Evolutionary conservation across 23 tunicate species (phyloP).

Genomic region (Styela clava): DNA sequence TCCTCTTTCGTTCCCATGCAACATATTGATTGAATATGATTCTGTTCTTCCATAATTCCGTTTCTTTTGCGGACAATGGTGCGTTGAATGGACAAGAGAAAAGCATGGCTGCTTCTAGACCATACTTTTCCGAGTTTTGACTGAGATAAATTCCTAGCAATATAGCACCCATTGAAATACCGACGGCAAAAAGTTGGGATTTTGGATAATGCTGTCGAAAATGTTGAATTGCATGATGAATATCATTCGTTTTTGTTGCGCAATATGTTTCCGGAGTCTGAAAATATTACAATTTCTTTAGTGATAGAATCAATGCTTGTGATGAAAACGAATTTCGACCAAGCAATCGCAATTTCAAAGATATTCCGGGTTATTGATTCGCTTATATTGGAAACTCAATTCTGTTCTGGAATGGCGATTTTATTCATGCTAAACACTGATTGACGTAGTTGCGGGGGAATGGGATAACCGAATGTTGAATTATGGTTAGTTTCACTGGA

Average conservation of each 20-base stretch:
- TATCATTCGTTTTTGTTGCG: not conserved
- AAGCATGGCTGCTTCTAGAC: not conserved
- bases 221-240: not conserved
- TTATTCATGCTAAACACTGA: no score
- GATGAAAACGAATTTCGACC: no score
- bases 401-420: no score
- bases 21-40: not conserved
- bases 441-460: no score
- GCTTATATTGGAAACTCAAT: no score
- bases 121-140: not conserved
- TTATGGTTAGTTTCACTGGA: no score
- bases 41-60: not conserved
- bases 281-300: conserved; percentile 4
- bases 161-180: not conserved
- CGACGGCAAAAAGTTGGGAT: not conserved
- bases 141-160: not conserved
- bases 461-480: no score
- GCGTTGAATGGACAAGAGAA: conserved; percentile 3
- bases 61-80: not conserved
- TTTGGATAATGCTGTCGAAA: not conserved
- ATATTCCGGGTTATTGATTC: no score
- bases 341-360: no score
- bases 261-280: conserved; percentile 28
- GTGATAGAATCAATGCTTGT: no score
- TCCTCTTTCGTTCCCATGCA: not conserved